Base-by-base conservation (phyloP, 2,797 vertebrate species). In the Gymnoscopelus braueri region DNA sequence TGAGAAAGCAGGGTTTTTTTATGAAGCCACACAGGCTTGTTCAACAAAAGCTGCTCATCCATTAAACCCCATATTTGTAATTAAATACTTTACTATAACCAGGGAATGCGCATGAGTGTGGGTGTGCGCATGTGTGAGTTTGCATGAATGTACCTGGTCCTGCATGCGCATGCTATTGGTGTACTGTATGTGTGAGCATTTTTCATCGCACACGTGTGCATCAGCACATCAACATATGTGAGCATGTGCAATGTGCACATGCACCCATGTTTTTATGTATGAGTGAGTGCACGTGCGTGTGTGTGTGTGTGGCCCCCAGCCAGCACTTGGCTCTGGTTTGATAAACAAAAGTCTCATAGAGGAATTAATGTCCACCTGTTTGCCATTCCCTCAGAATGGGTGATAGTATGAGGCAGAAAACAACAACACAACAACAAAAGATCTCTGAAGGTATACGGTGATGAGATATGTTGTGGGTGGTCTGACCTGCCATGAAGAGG, bases 301-400 rank as follows among this genome's bases (percentile, higher is more conserved):
- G 56, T 13, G 56, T 35, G 49, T 26, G 57, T 5, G 66, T 29
- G 72, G 84, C 78, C 49, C 75, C 48, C 39, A 29, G n/a, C 70
- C 64, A 72, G 68, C 61, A 53, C 68, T 75, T 84, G 84, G 79
- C 81, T 81, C 65, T 39, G 67, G 67, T 80, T 84, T 14, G 55
- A 84, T 79, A 85, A 86, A 89, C 86, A 86, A 84, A 82, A 78
- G 77, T 71, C 70, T 83, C 70, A 39, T n/a, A 67, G 77, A 84
- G 82, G 81, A 89, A 85, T 91, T 86, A 88, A 71, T 24, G 78
- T 84, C 86, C 85, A 87, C 84, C 88, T 87, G 89, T 82, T 87
- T 74, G 73, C 82, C 77, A 77, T 89, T 81, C 67, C 52, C 71
- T 69, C 26, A 75, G 67, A 72, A 23, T 2, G 26, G 79, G 60